A percentile compares a stretch with the other conserved stretches of the same genome.
Evolutionary conservation across 1,140 invertebrate species (phyloP).

Genomic region (Drosophila pachea): DNA sequence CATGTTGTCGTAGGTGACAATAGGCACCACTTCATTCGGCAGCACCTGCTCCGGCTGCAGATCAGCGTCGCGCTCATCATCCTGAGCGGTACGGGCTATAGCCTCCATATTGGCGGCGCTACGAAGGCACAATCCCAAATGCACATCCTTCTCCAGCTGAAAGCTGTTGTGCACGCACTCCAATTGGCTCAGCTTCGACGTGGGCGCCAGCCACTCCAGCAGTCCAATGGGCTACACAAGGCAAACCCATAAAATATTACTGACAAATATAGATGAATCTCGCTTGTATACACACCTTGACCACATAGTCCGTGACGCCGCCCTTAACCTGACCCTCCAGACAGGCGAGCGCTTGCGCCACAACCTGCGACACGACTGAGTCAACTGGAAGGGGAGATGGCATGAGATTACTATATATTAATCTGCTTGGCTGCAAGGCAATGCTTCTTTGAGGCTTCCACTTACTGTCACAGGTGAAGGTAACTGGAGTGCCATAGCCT

Average conservation of each 20-base stretch:
- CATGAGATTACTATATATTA: too few relatives aligned
- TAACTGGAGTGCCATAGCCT: constrained; percentile 83
- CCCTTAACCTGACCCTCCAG: constrained; percentile 85
- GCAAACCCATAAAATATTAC: too few relatives aligned
- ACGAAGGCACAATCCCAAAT: constrained; percentile 86
- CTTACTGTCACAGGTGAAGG: constrained; percentile 92
- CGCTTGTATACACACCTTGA: constrained; percentile 68
- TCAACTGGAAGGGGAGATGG: constrained; percentile 84
- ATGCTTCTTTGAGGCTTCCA: constrained; percentile 20
- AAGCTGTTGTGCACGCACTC: constrained; percentile 96
- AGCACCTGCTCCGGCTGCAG: constrained; percentile 87
- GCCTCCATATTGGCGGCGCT: constrained; percentile 80
- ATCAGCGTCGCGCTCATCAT: constrained; percentile 86
- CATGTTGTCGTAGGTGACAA: constrained; percentile 85
- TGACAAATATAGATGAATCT: neutral
- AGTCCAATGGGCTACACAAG: constrained; percentile 70
- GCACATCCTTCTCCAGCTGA: constrained; percentile 94
- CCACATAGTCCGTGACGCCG: constrained; percentile 84
- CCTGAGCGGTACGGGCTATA: constrained; percentile 81
- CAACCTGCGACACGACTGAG: constrained; percentile 91
- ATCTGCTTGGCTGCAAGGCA: too few relatives aligned
- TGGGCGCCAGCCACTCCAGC: constrained; percentile 79
- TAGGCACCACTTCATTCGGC: constrained; percentile 85
- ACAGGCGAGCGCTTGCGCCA: constrained; percentile 91
- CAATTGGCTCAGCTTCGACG: constrained; percentile 88